Percentiles rank a stretch among this genome's conserved stretches.
phyloP scores from a whole-genome alignment of 2,888 invertebrate genomes.

The Agrochola litura region DNA sequence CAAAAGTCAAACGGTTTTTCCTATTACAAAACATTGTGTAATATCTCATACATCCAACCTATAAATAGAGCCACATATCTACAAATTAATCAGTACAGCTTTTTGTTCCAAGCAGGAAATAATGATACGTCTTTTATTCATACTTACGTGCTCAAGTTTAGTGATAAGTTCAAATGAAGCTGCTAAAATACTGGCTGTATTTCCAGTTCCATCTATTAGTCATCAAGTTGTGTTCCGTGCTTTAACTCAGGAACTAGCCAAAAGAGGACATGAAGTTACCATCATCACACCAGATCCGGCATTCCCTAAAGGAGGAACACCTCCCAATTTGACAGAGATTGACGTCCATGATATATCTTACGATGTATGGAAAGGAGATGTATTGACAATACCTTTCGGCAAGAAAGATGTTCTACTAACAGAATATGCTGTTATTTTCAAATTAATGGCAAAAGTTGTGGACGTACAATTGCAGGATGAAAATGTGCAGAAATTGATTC shows the following conservation, averaged over 20 bases:
- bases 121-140: constrained; percentile 2
- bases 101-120: background rate
- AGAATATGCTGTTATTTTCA: constrained; percentile 13
- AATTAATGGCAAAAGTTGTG: constrained; percentile 13
- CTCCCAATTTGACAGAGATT: constrained; percentile 25
- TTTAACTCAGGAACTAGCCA: constrained; percentile 33
- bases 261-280: constrained; percentile 20
- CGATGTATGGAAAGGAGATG: constrained; percentile 9
- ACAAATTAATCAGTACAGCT: constrained; percentile 8
- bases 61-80: constrained; percentile 2
- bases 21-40: constrained; percentile 13
- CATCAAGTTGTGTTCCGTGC: constrained; percentile 79
- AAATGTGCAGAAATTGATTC: constrained; percentile 17
- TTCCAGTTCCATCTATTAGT: constrained; percentile 71
- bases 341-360: constrained; percentile 30
- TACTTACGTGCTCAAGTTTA: background rate
- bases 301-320: constrained; percentile 18
- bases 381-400: constrained; percentile 2
- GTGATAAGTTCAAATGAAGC: constrained; percentile 24
- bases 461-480: constrained; percentile 11
- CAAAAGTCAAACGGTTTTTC: background rate
- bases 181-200: constrained; percentile 69
- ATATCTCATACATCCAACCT: background rate
- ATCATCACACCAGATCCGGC: constrained; percentile 33
- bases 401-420: background rate